Conservation (phyloP, 2,797 vertebrate genomes). For the Agapornis canus region DNA sequence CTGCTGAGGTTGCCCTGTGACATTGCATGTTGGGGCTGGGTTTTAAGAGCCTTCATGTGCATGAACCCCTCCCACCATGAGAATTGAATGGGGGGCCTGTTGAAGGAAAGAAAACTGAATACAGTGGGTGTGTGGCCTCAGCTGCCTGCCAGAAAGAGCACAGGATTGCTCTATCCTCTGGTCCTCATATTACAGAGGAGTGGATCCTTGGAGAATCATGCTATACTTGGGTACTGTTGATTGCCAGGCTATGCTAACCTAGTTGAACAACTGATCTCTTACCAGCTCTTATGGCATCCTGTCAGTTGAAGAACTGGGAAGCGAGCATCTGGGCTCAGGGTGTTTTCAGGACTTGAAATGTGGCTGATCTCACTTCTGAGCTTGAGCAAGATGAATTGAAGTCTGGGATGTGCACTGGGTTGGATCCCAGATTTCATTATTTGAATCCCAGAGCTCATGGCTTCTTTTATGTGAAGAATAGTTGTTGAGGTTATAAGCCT, state of each 20-base stretch:
- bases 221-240: neutral
- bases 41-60: neutral
- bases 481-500: neutral
- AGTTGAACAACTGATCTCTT: neutral
- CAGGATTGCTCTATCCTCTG: neutral
- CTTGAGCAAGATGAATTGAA: neutral
- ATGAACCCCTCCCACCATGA: neutral
- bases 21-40: neutral
- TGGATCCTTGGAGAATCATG: neutral
- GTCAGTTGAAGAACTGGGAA: neutral
- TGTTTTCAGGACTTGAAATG: slow-evolving; percentile 36
- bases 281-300: neutral
- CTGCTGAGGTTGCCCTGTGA: neutral
- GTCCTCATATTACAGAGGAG: neutral
- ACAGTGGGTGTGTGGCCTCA: neutral
- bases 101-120: neutral
- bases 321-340: neutral
- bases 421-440: neutral
- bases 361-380: neutral
- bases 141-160: neutral
- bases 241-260: neutral
- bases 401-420: neutral
- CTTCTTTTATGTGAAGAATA: neutral
- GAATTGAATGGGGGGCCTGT: neutral
- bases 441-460: neutral